These are phyloP conservation scores for Caenorhabditis wallacei DNA, from an alignment of 2,888 invertebrate genomes.

Conservation along the genomic window DNA sequence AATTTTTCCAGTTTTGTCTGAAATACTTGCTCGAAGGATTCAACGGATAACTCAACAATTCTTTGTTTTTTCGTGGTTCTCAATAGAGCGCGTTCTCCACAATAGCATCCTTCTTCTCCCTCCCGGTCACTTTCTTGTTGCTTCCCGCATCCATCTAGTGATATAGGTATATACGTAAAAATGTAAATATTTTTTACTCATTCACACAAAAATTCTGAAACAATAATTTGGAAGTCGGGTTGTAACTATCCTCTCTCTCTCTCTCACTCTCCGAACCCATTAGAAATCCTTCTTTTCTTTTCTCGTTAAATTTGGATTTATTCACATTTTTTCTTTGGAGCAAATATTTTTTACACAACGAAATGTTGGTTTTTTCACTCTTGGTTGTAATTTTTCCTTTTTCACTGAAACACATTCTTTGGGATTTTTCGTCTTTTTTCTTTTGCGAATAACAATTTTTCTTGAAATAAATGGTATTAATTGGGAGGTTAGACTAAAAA, in stretches of 20 bases:
- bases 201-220: slow-evolving; percentile 13
- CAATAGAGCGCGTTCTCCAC: background rate
- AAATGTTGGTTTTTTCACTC: slow-evolving; percentile 11
- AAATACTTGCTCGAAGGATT: slow-evolving; percentile 82
- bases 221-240: slow-evolving; percentile 54
- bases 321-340: slow-evolving; percentile 12
- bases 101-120: background rate
- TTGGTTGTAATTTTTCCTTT: slow-evolving; percentile 7
- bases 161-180: slow-evolving; percentile 6
- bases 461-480: background rate
- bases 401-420: background rate
- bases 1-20: slow-evolving; percentile 83
- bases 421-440: background rate
- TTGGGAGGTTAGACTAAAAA: too few relatives aligned
- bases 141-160: background rate
- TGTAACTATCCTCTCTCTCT: slow-evolving; percentile 17
- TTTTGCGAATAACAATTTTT: background rate
- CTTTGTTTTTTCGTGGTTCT: background rate
- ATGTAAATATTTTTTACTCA: background rate
- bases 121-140: slow-evolving; percentile 1
- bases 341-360: slow-evolving; percentile 21
- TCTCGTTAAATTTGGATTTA: background rate
- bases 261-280: too few relatives aligned
- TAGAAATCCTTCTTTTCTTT: background rate
- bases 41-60: slow-evolving; percentile 67